Evolutionary conservation across 2,888 invertebrate species (phyloP), one percentile per base, ranked within the genome.

Genomic region (Nomada ferruginata): DNA sequence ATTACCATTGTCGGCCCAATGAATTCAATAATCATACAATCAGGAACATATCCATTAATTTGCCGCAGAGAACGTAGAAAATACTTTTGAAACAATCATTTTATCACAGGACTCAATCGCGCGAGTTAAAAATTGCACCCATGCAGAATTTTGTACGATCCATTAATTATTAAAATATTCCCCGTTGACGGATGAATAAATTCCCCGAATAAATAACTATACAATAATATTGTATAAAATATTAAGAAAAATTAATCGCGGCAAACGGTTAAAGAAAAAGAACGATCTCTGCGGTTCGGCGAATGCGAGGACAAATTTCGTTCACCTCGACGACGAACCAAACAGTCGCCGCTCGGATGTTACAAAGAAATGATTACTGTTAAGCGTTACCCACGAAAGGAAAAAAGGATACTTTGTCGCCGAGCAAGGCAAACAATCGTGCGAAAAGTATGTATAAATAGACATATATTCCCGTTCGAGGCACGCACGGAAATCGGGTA

Each of bases 401-500:
- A 55, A 26, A 36, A 23, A 53, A 68, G 18, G 57, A 61, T 77
- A 66, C 55, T 77, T 73, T 70, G 73, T 75, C 29, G 75, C 53
- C 44, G 50, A 18, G 23, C 20, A 20, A 60, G n/a, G 23, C 20
- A 20, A 60, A 60, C n/a, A 29, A 18, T n/a, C 47, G 20, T 29
- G 36, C 44, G 18, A 26, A 69, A 52, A 70, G 60, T 47, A 42
- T 53, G n/a, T 55, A 70, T 63, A 11, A 13, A 20, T 57, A 36
- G 36, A 36, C 36, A 4, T 11, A 13, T 26, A 65, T 50, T 73
- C 50, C 53, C 55, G 26, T 29, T n/a, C 55, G 69, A 3, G 20
- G 18, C 47, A 53, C 15, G 47, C 50, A n/a, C 10, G 7, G 26
- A 29, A 47, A 52, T 4, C 29, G 18, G 78, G 20, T 60, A 79